phyloP scores from a whole-genome alignment of 92 coral and sea anemone species.

The Pocillopora grandis region DNA sequence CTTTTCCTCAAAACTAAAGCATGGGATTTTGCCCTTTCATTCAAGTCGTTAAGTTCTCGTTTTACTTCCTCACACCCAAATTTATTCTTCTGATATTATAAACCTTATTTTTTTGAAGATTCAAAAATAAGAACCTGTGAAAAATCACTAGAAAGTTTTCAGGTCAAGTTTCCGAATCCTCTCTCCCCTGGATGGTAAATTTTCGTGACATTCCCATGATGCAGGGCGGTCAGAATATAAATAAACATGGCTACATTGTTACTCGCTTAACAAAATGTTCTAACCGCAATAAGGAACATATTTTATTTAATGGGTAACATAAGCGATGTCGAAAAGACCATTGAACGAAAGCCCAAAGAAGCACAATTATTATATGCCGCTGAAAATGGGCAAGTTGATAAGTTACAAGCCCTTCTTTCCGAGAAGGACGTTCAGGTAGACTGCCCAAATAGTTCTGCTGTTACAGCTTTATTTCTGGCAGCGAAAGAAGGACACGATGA shows the following conservation, averaged over 20 bases:
- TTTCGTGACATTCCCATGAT: constrained; percentile 27
- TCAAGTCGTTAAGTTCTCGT: not conserved
- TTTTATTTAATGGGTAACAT: constrained; percentile 70
- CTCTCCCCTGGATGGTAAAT: constrained; percentile 7
- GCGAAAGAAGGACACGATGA: constrained; percentile 88
- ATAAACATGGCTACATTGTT: constrained; percentile 28
- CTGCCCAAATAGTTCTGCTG: constrained; percentile 76
- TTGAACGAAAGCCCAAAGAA: constrained; percentile 66
- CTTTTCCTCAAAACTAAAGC: not conserved
- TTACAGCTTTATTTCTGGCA: constrained; percentile 77
- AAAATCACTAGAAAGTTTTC: too few relatives aligned
- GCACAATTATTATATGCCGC: constrained; percentile 75
- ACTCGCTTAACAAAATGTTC: not conserved
- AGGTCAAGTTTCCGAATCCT: not conserved
- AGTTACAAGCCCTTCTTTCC: constrained; percentile 50
- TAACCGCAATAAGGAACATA: not conserved
- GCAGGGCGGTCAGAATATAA: constrained; percentile 15
- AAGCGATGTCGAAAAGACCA: constrained; percentile 54
- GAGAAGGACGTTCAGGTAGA: constrained; percentile 52
- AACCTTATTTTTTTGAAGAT: too few relatives aligned
- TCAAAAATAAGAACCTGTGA: too few relatives aligned
- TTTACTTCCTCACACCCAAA: too few relatives aligned
- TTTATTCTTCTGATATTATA: too few relatives aligned
- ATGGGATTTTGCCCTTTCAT: too few relatives aligned
- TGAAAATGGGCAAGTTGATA: constrained; percentile 69